Conservation (phyloP, 2,113 vertebrate genomes). For the Eudorcas thomsonii region DNA sequence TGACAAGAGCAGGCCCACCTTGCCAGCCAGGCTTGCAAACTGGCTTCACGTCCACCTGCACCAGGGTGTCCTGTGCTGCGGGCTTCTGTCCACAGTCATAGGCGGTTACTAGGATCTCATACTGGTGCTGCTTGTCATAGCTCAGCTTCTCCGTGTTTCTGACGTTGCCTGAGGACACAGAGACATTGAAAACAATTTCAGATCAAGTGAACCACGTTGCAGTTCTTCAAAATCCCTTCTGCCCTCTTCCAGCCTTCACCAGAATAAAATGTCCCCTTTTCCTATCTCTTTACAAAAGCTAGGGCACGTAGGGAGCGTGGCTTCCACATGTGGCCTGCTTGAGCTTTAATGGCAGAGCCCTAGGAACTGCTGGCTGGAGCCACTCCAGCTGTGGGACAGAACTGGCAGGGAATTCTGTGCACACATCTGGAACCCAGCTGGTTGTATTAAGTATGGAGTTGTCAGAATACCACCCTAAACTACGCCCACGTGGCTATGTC, state of each 20-base stretch:
- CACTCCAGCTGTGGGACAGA: neutral
- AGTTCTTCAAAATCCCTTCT: neutral
- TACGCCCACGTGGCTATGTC: neutral
- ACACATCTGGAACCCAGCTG: neutral
- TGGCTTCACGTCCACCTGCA: slow-evolving; percentile 93
- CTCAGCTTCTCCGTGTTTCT: slow-evolving; percentile 95
- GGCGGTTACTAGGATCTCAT: slow-evolving; percentile 93
- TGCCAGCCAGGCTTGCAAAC: slow-evolving; percentile 98
- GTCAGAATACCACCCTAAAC: neutral
- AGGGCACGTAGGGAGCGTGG: neutral
- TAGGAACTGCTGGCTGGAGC: too few relatives aligned
- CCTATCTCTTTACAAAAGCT: neutral
- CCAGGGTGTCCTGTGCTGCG: slow-evolving; percentile 87
- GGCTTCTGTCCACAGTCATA: slow-evolving; percentile 97
- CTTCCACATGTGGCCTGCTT: too few relatives aligned
- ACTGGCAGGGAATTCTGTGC: neutral
- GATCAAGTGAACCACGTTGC: neutral
- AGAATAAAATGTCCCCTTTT: neutral
- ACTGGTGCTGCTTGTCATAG: slow-evolving; percentile 91
- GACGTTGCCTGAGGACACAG: slow-evolving; percentile 89
- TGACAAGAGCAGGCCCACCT: slow-evolving; percentile 82
- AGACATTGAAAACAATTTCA: neutral
- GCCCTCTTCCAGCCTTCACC: neutral
- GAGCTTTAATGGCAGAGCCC: neutral
- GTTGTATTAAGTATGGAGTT: neutral